Evolutionary conservation across 2,113 vertebrate species (phyloP).

Genomic region (Rhineura floridana): DNA sequence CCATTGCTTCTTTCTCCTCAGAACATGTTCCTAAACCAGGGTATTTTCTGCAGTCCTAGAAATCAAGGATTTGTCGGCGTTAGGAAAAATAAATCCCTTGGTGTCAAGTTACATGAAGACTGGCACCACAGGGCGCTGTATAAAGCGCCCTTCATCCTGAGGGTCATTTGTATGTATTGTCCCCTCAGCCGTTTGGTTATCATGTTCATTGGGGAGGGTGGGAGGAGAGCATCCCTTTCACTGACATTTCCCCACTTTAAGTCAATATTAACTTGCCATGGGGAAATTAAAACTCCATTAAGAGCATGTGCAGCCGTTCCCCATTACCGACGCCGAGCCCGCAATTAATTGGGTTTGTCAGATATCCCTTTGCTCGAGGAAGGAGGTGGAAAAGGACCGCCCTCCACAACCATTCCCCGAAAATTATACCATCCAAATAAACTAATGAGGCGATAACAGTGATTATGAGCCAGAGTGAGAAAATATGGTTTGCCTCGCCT

Average conservation of each 20-base stretch:
- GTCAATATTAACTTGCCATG: conserved; percentile 74
- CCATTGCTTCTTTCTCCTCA: no score
- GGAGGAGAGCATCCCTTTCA: conserved; percentile 42
- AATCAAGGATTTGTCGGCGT: not conserved
- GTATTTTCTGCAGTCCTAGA: no score
- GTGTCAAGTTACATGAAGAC: not conserved
- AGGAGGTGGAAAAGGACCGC: conserved; percentile 52
- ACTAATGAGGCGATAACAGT: conserved; percentile 67
- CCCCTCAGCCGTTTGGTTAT: conserved; percentile 19
- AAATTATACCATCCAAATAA: conserved; percentile 71
- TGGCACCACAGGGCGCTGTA: not conserved
- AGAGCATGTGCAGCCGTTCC: conserved; percentile 64
- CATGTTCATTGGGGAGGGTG: conserved; percentile 49
- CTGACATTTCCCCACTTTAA: conserved; percentile 69
- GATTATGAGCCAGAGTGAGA: conserved; percentile 62
- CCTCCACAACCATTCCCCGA: conserved; percentile 64
- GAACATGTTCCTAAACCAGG: no score
- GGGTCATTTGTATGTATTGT: not conserved
- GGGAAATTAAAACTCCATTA: conserved; percentile 84
- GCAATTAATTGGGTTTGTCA: conserved; percentile 78
- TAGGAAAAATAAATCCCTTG: rapidly evolving
- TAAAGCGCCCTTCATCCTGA: not conserved
- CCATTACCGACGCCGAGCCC: conserved; percentile 54
- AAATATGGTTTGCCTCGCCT: conserved; percentile 46
- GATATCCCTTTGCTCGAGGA: conserved; percentile 68